Base-by-base conservation (phyloP, 2,113 vertebrate species). In the Piprites chloris region DNA sequence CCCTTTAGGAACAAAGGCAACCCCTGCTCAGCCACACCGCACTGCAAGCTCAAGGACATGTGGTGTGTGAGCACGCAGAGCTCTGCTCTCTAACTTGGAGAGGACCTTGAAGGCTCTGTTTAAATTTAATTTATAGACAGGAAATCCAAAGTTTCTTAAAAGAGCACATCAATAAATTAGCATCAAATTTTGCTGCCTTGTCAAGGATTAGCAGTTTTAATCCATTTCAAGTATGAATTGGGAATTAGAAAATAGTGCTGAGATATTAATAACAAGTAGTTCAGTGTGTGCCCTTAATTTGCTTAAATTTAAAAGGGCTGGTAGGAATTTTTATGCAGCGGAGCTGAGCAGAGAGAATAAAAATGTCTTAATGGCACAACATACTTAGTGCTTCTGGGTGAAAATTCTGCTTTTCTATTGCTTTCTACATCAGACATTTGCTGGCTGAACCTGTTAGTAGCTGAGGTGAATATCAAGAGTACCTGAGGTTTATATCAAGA, bases 171-270 rank as follows among this genome's bases (percentile, higher is more conserved):
- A 88, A 93, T 93, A 96, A 96, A 93, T 89, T 88, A 88, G 67
- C 87, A 90, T 83, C 78, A 67, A 33, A 71, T 94, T 95, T 83
- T 79, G 82, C 78, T 87, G 89, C 87, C 87, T 93, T 91, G 87
- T 91, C 87, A 88, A 95, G 85, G 90, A 95, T 96, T 96, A 93
- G 67, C 59, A 16, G 71, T 90, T 94, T 95, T 86, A 94, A 96
- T 95, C 87, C 62, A 63, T 89, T 91, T 96, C 62, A 79, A 71
- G 87, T 71, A 62, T 80, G 89, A 91, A 74, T 14, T 85, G 75
- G 91, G 91, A 97, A 93, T 96, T 95, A 90, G 82, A 83, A 96
- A 95, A 94, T 91, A 93, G 63, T 63, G 90, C 85, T 90, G 94
- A 95, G 92, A 90, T 95, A 94, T 85, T 91, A 93, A 96, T 95